Base-by-base conservation (phyloP, 2,113 vertebrate genomes). In the Beaufortia kweichowensis region DNA sequence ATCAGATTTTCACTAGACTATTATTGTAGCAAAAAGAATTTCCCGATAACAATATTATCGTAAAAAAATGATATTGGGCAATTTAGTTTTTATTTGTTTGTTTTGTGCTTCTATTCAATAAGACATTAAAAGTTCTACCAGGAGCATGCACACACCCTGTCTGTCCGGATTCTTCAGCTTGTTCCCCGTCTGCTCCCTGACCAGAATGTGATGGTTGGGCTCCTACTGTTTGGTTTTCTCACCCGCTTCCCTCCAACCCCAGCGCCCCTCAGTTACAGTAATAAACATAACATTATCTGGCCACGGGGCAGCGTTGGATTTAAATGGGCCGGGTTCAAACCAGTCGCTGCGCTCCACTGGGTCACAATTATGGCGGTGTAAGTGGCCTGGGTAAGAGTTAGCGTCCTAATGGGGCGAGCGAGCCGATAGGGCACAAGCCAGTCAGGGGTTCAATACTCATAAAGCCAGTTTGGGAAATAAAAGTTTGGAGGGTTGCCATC, bases 171-270 rank as follows among this genome's bases (percentile, higher is more conserved):
- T 79, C 67, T 57, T 24, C 9, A 11, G 65, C 35, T 68, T 12
- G 72, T 63, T 67, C 57, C 65, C 76, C 8, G 6, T 17, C 31
- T 72, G 33, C 33, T 65, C 61, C 61, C 74, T 64, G 59, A 78
- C 73, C 72, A 72, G 73, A 82, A 82, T 82, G 81, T 76, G 81
- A 82, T 79, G 81, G 77, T 82, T 82, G 73, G 71, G 77, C 81
- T 84, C 80, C 68, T 24, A 77, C 78, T 85, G 78, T 84, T 84
- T 82, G 76, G 80, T 82, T 85, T 80, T 75, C 65, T 76, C 75
- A 11, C 64, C 61, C 64, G 33, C 55, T 67, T 63, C 21, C 48
- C 35, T 63, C 8, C 53, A 57, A 26, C 71, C 64, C 28, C 75
- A 19, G 15, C 60, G 23, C 61, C 9, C 57, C 65, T 31, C 59